A percentile compares a stretch with the other conserved stretches of the same genome.
Conservation (phyloP, 2,113 vertebrate genomes). For the Manacus vitellinus region DNA sequence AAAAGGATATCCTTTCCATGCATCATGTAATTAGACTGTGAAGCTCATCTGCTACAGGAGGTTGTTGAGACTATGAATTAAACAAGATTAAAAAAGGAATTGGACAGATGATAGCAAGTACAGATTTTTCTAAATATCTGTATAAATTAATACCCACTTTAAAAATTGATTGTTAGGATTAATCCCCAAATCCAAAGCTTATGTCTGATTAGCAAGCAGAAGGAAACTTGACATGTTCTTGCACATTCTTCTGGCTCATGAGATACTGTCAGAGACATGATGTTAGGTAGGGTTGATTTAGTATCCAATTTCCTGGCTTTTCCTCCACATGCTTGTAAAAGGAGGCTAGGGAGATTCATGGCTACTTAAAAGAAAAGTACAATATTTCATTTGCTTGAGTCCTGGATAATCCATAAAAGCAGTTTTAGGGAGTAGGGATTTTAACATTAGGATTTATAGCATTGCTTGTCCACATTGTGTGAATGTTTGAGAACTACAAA, state of each 20-base stretch:
- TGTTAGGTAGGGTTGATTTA: background rate
- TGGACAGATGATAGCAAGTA: background rate
- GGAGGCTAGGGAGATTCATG: background rate
- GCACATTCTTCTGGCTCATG: constrained; percentile 1
- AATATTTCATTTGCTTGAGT: background rate
- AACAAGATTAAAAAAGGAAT: constrained; percentile 36
- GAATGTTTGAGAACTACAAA: background rate
- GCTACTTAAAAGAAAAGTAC: background rate
- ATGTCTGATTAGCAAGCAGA: constrained; percentile 33
- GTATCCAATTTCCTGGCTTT: background rate
- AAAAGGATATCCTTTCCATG: constrained; percentile 1
- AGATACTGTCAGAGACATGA: background rate
- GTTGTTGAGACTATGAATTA: constrained; percentile 43
- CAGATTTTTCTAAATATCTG: constrained; percentile 17
- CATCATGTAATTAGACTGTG: background rate
- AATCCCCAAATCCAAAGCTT: constrained; percentile 6
- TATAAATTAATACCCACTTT: background rate
- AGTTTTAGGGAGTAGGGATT: background rate
- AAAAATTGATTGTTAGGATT: constrained; percentile 11
- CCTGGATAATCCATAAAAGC: background rate
- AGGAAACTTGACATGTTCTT: background rate
- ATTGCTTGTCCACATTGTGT: background rate
- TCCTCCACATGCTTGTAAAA: background rate
- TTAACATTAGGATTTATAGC: background rate
- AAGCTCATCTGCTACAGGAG: constrained; percentile 40